Percentiles rank a stretch among this genome's conserved stretches.
phyloP scores from a whole-genome alignment of 2,113 vertebrate genomes.

The Oceanites oceanicus region DNA sequence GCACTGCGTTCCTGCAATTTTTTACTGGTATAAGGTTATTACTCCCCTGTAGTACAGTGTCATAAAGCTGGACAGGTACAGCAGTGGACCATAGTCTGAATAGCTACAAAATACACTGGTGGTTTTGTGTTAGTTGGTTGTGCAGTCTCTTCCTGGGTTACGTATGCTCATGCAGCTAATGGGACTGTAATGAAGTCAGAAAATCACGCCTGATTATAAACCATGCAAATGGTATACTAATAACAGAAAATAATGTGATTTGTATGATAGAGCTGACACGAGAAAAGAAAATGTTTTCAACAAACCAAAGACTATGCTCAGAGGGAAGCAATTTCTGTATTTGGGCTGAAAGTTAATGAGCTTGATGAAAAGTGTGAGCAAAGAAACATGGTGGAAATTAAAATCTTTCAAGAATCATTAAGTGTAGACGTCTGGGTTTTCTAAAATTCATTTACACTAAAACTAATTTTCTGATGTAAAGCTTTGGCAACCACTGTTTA shows the following conservation, averaged over 20 bases:
- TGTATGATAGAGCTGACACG: background rate
- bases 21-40: background rate
- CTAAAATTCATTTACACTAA: slow-evolving; percentile 14
- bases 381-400: slow-evolving; percentile 11
- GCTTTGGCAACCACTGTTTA: background rate
- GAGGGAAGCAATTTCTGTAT: background rate
- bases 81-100: background rate
- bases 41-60: background rate
- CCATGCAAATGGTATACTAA: background rate
- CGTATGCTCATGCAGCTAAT: background rate
- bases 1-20: background rate
- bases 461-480: background rate
- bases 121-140: background rate
- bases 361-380: background rate
- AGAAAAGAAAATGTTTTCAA: background rate
- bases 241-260: background rate
- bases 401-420: slow-evolving; percentile 20
- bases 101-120: fast-evolving
- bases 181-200: background rate
- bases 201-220: background rate
- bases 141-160: background rate
- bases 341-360: background rate
- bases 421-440: background rate
- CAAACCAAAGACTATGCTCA: background rate
- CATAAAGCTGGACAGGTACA: background rate